Percentiles rank a stretch among this genome's conserved stretches.
Conservation (phyloP, 2,113 vertebrate species). For the Otus sunia region DNA sequence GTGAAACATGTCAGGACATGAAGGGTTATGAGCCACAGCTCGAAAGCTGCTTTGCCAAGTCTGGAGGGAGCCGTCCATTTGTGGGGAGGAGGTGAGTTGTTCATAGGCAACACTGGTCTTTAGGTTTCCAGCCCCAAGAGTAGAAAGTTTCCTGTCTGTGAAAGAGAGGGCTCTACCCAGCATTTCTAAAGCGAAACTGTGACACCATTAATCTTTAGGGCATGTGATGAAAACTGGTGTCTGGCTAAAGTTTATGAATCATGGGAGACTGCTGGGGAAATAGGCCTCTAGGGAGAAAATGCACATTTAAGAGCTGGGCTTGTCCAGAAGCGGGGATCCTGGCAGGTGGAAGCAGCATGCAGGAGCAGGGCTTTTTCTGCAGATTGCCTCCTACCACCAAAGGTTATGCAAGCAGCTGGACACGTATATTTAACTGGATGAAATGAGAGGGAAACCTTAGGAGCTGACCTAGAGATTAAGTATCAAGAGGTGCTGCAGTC, state of each 20-base stretch:
- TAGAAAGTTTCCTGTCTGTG: not conserved
- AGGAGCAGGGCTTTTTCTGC: not conserved
- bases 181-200: not conserved
- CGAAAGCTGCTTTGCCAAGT: not conserved
- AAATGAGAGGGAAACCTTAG: not conserved
- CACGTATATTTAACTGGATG: not conserved
- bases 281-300: not conserved
- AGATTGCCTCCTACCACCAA: not conserved
- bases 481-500: not conserved
- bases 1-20: rapidly evolving
- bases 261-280: not conserved
- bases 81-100: not conserved
- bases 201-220: not conserved
- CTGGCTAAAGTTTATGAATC: not conserved
- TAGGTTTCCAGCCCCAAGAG: not conserved
- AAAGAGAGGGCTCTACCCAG: not conserved
- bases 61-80: not conserved
- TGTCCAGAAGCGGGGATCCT: not conserved
- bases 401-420: not conserved
- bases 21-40: not conserved
- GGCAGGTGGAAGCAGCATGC: not conserved
- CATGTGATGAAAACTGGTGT: not conserved
- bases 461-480: not conserved
- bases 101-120: not conserved
- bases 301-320: not conserved